phyloP scores from a whole-genome alignment of 1,140 invertebrate genomes.

The Cecropterus lyciades region DNA sequence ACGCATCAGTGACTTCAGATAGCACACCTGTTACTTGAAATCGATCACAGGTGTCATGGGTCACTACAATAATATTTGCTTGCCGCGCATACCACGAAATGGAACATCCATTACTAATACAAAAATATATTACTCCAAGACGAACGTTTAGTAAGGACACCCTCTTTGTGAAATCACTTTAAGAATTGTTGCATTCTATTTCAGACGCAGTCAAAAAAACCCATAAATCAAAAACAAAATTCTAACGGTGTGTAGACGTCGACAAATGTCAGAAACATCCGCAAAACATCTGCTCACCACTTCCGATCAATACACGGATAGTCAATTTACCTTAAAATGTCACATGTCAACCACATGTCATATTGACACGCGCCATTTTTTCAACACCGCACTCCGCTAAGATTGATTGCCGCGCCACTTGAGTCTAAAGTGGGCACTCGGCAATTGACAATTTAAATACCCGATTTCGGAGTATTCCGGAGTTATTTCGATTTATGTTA shows the following conservation, averaged over 20 bases:
- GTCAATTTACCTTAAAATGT: slow-evolving; percentile 50
- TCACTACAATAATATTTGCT: too few relatives aligned
- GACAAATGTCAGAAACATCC: slow-evolving; percentile 8
- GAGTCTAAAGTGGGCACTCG: slow-evolving; percentile 6
- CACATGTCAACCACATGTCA: slow-evolving; percentile 45
- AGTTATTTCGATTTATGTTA: too few relatives aligned
- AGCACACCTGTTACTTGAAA: too few relatives aligned
- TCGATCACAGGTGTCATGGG: too few relatives aligned
- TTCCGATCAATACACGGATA: slow-evolving; percentile 44
- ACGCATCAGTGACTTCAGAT: too few relatives aligned
- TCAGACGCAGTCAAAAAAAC: background rate
- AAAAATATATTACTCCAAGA: too few relatives aligned
- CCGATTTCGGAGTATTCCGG: too few relatives aligned
- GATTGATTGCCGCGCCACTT: slow-evolving; percentile 33
- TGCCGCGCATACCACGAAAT: too few relatives aligned
- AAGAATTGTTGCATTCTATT: background rate
- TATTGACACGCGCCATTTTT: slow-evolving; percentile 46
- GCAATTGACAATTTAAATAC: background rate
- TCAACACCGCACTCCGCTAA: slow-evolving; percentile 18
- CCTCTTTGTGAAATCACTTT: background rate
- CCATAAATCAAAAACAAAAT: slow-evolving; percentile 10
- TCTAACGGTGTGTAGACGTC: slow-evolving; percentile 14
- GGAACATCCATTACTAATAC: too few relatives aligned
- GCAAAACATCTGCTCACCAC: slow-evolving; percentile 20
- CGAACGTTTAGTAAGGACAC: background rate